Evolutionary conservation across 37 sponge, comb jelly and placozoan species (phyloP), one percentile per base, ranked within the genome.

Genomic region (Hormiphora californensis): DNA sequence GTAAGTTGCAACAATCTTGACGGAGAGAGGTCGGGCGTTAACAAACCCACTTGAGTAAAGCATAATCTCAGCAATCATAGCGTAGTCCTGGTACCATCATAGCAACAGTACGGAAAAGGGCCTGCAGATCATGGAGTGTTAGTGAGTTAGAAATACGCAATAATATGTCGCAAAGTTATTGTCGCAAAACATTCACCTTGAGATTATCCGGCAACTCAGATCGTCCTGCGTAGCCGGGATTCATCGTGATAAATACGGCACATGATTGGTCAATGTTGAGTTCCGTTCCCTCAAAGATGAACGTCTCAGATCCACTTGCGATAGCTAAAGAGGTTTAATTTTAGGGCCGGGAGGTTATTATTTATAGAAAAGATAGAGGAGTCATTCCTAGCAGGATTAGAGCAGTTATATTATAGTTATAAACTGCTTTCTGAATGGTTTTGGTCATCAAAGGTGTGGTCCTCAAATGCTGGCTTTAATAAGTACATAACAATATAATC

Each of bases 21-120:
- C 99, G 9, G 99, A 98, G 31, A 98, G 93, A 0, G 95, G 95
- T 17, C 99, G 90, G 25, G 99, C 99, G 68, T 92, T 92, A 36
- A 98, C 93, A 85, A 98, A 98, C 0, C 99, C 99, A 88, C 92
- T 94, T 0, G 99, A 98, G 85, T 98, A 98, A 62, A 98, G 89
- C 85, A 93, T 88, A 31, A 98, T 98, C 91, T 98, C 99, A 1
- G 95, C 94, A 86, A 98, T 98, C 92, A 98, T 88, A 46, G 94
- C 99, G 85, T 98, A 98, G 62, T 98, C 99, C 25, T n/a, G 99
- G 99, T 39, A 98, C 99, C 99, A 98, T 98, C 99, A 98, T 98
- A 41, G 99, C 99, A 37, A 98, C 99, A 3, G 99, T 92, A 53
- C 99, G 91, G 90, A 98, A 98, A 35, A 98, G 88, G 31, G 95